Conservation (phyloP, 2,113 vertebrate species). For the Kryptolebias marmoratus region DNA sequence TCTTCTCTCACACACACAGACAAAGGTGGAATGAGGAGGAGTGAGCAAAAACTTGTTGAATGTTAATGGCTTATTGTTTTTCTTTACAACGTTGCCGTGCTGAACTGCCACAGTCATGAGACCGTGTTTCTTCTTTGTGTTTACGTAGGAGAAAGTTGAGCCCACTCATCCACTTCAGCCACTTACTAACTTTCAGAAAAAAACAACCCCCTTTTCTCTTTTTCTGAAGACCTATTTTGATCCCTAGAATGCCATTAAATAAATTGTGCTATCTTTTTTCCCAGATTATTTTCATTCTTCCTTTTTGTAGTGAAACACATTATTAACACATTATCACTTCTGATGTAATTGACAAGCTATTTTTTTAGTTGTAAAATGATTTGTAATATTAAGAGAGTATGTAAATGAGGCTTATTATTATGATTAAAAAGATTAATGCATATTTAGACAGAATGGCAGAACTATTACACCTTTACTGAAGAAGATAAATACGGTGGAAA, state of each 20-base stretch:
- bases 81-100: slow-evolving; percentile 22
- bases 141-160: slow-evolving; percentile 9
- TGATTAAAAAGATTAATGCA: neutral
- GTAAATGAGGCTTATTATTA: neutral
- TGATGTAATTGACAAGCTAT: neutral
- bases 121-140: slow-evolving; percentile 13
- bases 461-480: slow-evolving; percentile 19
- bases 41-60: slow-evolving; percentile 62
- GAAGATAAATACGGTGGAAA: slow-evolving; percentile 10
- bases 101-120: slow-evolving; percentile 22
- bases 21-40: slow-evolving; percentile 58
- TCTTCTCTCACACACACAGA: slow-evolving; percentile 5
- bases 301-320: no score
- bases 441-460: slow-evolving; percentile 9
- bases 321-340: neutral
- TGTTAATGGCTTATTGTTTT: slow-evolving; percentile 59
- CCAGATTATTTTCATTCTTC: neutral
- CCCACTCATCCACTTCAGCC: neutral
- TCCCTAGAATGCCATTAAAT: neutral
- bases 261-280: neutral
- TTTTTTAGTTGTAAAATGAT: no score
- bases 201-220: neutral
- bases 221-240: neutral
- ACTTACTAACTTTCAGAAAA: neutral
- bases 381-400: no score